Percentiles rank a stretch among this genome's conserved stretches.
phyloP scores from a whole-genome alignment of 2,797 vertebrate species.

The Gymnodraco acuticeps region DNA sequence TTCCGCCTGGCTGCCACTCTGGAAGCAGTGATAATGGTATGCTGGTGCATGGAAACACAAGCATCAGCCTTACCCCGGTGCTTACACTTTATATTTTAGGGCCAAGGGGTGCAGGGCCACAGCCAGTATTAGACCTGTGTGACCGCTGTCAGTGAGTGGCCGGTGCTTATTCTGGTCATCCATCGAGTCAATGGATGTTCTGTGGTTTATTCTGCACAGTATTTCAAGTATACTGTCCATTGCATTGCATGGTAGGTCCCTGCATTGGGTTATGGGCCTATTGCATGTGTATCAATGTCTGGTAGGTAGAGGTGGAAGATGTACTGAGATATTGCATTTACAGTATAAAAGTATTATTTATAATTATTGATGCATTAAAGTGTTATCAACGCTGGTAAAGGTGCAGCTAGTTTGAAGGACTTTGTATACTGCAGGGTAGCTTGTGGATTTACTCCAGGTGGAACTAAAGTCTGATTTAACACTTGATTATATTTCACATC shows the following conservation, averaged over 20 bases:
- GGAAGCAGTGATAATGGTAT: constrained; percentile 67
- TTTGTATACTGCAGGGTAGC: too few relatives aligned
- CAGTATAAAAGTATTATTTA: too few relatives aligned
- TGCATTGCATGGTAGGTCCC: too few relatives aligned
- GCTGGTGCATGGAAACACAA: constrained; percentile 45
- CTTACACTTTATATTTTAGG: constrained; percentile 47
- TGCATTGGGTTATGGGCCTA: neutral
- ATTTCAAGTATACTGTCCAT: constrained; percentile 8
- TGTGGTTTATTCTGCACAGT: constrained; percentile 28
- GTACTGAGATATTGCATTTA: too few relatives aligned
- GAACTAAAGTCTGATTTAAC: too few relatives aligned
- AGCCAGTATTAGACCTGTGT: constrained; percentile 50
- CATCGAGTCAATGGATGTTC: constrained; percentile 12
- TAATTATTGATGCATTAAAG: too few relatives aligned
- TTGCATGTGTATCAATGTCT: neutral
- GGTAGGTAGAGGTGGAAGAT: neutral
- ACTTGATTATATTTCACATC: too few relatives aligned
- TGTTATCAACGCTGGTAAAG: too few relatives aligned
- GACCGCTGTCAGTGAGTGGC: constrained; percentile 22
- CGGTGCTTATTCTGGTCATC: constrained; percentile 36
- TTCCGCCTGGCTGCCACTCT: constrained; percentile 65
- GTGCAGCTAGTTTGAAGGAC: too few relatives aligned
- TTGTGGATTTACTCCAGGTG: too few relatives aligned
- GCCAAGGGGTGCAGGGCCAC: constrained; percentile 35
- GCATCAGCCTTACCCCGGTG: constrained; percentile 30